Percentiles rank a stretch among this genome's conserved stretches.
These are phyloP conservation scores for Corapipo altera DNA, from an alignment of 2,113 vertebrate species.

Conservation along the genomic window DNA sequence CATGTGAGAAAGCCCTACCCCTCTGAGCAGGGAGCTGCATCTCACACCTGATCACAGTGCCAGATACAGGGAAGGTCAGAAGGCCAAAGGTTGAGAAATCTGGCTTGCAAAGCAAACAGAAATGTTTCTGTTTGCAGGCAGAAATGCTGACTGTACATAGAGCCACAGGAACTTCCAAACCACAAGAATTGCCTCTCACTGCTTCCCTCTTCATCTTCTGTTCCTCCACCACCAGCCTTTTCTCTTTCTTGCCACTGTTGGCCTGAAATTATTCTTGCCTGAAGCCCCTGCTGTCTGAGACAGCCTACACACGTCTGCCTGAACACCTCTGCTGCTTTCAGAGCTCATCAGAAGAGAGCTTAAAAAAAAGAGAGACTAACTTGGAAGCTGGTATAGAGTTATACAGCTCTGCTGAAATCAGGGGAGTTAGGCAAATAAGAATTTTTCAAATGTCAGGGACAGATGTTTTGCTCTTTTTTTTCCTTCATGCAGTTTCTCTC, in stretches of 20 bases:
- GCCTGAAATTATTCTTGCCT: conserved; percentile 62
- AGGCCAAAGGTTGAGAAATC: conserved; percentile 67
- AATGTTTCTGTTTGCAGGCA: conserved; percentile 65
- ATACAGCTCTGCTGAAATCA: neutral
- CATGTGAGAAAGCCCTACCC: neutral
- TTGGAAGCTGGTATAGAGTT: neutral
- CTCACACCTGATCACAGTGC: conserved; percentile 32
- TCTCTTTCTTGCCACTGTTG: conserved; percentile 37
- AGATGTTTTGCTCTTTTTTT: neutral
- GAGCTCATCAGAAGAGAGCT: neutral
- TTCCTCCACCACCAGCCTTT: conserved; percentile 36
- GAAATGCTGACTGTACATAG: conserved; percentile 67
- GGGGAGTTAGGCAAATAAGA: neutral
- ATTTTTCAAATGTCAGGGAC: conserved; percentile 17
- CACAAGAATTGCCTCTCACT: conserved; percentile 65
- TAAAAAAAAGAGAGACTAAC: neutral
- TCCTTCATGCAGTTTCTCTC: neutral
- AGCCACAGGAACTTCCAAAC: conserved; percentile 70
- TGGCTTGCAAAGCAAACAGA: conserved; percentile 59
- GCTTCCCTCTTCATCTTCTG: conserved; percentile 66
- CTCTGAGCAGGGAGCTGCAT: neutral
- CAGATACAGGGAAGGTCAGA: conserved; percentile 54
- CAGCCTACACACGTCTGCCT: conserved; percentile 53
- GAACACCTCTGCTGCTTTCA: conserved; percentile 16
- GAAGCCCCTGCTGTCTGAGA: conserved; percentile 58